These are phyloP conservation scores for Dicrurus megarhynchus DNA, from an alignment of 2,113 vertebrate genomes.

Conservation along the genomic window DNA sequence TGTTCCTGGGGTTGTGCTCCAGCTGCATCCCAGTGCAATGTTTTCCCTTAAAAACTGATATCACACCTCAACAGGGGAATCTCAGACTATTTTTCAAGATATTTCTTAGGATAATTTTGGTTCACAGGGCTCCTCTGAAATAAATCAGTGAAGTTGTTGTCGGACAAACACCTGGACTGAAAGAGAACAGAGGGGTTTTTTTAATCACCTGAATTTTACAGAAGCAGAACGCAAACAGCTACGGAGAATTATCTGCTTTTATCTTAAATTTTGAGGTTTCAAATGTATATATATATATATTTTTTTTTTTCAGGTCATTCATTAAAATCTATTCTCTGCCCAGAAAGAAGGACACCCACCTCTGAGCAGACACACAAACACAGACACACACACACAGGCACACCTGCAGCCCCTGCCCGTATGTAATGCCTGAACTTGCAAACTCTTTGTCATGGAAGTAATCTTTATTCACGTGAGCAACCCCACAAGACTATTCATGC, in stretches of 20 bases:
- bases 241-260: background rate
- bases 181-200: background rate
- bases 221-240: background rate
- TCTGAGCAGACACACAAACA: background rate
- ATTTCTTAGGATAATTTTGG: background rate
- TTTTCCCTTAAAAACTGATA: background rate
- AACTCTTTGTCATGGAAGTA: slow-evolving; percentile 15
- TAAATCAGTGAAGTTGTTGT: background rate
- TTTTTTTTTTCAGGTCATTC: background rate
- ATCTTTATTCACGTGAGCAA: slow-evolving; percentile 52
- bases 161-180: background rate
- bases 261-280: background rate
- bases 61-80: background rate
- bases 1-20: background rate
- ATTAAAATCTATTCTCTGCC: background rate
- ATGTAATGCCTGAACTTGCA: slow-evolving; percentile 29
- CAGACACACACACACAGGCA: background rate
- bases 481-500: slow-evolving; percentile 43
- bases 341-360: background rate
- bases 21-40: background rate
- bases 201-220: background rate
- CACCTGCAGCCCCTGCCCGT: background rate
- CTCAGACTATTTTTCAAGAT: background rate
- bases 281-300: background rate
- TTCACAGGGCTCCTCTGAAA: background rate